Conservation (phyloP, 2,888 invertebrate genomes). For the Drosophila robusta region DNA sequence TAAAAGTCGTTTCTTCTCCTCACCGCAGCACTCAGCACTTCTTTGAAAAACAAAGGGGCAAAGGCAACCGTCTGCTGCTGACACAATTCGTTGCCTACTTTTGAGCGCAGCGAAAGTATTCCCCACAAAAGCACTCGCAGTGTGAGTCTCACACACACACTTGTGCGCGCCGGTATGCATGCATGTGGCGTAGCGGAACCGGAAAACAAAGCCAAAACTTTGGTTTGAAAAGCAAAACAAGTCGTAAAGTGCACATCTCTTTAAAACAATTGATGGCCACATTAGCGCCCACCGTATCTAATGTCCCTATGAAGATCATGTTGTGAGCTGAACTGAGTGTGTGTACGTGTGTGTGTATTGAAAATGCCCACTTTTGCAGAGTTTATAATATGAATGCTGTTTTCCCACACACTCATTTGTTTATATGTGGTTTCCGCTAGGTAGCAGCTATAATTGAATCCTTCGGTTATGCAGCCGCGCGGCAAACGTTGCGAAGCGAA, state of each 20-base stretch:
- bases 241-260: conserved; percentile 58
- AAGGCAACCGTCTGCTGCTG: conserved; percentile 31
- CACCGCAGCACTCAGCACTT: conserved; percentile 6
- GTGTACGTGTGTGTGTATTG: conserved; percentile 17
- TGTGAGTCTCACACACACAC: conserved; percentile 4
- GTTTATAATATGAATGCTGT: conserved; percentile 27
- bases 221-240: conserved; percentile 38
- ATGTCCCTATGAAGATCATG: conserved; percentile 6
- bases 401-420: background rate
- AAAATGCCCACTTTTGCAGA: conserved; percentile 28
- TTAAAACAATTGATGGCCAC: conserved; percentile 56
- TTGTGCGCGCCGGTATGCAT: conserved; percentile 1
- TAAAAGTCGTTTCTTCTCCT: conserved; percentile 14
- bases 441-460: conserved; percentile 69
- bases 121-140: conserved; percentile 19
- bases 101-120: conserved; percentile 36
- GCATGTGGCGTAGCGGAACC: conserved; percentile 27
- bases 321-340: background rate
- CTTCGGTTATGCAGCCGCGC: conserved; percentile 57
- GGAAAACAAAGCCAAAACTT: conserved; percentile 52
- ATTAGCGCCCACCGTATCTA: conserved; percentile 29
- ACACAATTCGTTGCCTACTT: conserved; percentile 62
- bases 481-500: conserved; percentile 23
- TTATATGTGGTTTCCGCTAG: conserved; percentile 30
- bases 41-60: conserved; percentile 22